Evolutionary conservation across 2,797 vertebrate genomes (phyloP), one percentile per base, ranked within the genome.

Genomic region (Sebastes trivittatus): DNA sequence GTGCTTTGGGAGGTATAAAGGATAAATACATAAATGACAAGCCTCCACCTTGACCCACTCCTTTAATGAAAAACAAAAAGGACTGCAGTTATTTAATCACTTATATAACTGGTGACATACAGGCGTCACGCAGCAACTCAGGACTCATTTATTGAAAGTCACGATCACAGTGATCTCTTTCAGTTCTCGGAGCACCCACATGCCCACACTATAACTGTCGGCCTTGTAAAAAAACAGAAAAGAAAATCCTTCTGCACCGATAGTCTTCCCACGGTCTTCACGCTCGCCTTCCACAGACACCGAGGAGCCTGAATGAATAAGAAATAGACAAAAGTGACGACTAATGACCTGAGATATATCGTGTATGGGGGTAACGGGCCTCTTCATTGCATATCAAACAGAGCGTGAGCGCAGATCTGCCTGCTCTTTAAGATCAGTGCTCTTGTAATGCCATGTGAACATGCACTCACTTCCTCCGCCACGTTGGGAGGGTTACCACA

Each of bases 231-330:
- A 54, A 27, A 59, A 1, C 25, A n/a, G 7, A 56, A 20, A 56
- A 72, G 25, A 49, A 77, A 32, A 62, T 67, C 75, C 32, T 16
- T 71, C 25, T 32, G 60, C 54, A 20, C 34, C 22, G 49, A 73
- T 20, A n/a, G 69, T 73, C 79, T 87, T 81, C 88, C 81, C 88
- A 86, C 83, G 36, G 61, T 82, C 80, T 81, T 83, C 64, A 80
- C 76, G 82, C 72, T 59, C 72, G 67, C 75, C 73, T 80, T 80
- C 46, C 73, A 71, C 60, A 59, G 59, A 70, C 72, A 36, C 49
- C 0, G 70, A 82, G 62, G 71, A 77, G 67, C 72, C 22, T 5
- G 58, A 81, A 54, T 75, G 81, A 83, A 87, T 75, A 77, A 78
- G 75, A 86, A 80, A 67, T 3, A 72, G 34, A 83, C 66, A 75